phyloP scores from a whole-genome alignment of 2,888 invertebrate genomes.

The Drepana falcataria region DNA sequence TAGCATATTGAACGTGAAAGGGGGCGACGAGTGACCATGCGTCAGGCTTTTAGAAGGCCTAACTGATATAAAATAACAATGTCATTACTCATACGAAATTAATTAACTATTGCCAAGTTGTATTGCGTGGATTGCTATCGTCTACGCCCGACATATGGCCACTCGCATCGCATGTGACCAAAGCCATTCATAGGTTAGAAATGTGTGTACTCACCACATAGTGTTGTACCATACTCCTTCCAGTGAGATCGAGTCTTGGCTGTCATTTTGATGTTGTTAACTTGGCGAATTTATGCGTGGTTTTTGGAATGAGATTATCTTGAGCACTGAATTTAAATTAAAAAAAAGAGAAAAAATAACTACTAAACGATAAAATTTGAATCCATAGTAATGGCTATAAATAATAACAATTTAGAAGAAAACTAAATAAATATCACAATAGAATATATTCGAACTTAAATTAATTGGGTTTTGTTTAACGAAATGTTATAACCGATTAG shows the following conservation, averaged over 20 bases:
- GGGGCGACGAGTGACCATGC: background rate
- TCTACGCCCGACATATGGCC: slow-evolving; percentile 43
- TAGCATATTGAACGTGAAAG: slow-evolving; percentile 1
- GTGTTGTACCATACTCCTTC: slow-evolving; percentile 78
- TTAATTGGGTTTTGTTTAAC: slow-evolving; percentile 63
- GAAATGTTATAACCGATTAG: slow-evolving; percentile 76
- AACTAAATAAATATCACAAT: slow-evolving; percentile 77
- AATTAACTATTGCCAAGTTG: slow-evolving; percentile 5
- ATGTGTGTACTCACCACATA: slow-evolving; percentile 67
- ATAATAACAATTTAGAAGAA: slow-evolving; percentile 64
- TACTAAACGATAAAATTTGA: slow-evolving; percentile 63
- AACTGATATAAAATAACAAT: background rate
- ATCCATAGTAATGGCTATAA: slow-evolving; percentile 69
- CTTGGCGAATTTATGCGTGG: slow-evolving; percentile 51
- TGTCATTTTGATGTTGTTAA: slow-evolving; percentile 61
- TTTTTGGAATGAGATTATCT: slow-evolving; percentile 76
- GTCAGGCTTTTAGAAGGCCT: background rate
- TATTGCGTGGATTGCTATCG: slow-evolving; percentile 12
- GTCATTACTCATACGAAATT: slow-evolving; percentile 1
- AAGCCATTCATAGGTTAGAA: slow-evolving; percentile 62
- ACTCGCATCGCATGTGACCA: slow-evolving; percentile 9
- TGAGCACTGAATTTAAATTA: slow-evolving; percentile 70
- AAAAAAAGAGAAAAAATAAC: slow-evolving; percentile 53
- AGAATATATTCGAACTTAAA: slow-evolving; percentile 74
- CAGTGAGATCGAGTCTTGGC: slow-evolving; percentile 76